Evolutionary conservation across 1,140 invertebrate species (phyloP).

Genomic region (Lasaia peninsularis): DNA sequence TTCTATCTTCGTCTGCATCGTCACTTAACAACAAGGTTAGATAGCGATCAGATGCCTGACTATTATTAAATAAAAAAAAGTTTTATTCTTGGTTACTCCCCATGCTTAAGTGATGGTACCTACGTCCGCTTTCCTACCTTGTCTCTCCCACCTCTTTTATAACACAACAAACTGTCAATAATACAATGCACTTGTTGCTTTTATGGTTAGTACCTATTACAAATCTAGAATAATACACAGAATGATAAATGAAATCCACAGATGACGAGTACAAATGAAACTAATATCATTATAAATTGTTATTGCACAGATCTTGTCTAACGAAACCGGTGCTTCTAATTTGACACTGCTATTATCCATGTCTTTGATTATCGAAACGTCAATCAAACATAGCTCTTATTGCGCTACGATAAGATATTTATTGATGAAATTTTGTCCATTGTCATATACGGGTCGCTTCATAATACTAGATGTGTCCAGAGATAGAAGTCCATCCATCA

Average conservation of each 20-base stretch:
- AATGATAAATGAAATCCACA: slow-evolving; percentile 9
- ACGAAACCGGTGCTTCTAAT: slow-evolving; percentile 43
- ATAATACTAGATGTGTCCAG: slow-evolving; percentile 58
- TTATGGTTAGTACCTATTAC: not conserved
- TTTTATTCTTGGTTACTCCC: too few relatives aligned
- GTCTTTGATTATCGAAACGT: slow-evolving; percentile 8
- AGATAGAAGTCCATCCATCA: slow-evolving; percentile 73
- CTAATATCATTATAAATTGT: slow-evolving; percentile 34
- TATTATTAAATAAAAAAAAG: too few relatives aligned
- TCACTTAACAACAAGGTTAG: too few relatives aligned
- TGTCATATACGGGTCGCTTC: slow-evolving; percentile 55
- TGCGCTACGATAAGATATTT: slow-evolving; percentile 16
- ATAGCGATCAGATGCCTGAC: too few relatives aligned
- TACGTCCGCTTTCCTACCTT: too few relatives aligned
- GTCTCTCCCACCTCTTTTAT: too few relatives aligned
- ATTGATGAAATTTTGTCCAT: slow-evolving; percentile 20
- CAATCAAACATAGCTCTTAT: slow-evolving; percentile 31
- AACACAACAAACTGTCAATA: not conserved
- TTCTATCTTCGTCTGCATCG: too few relatives aligned
- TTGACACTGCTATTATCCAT: slow-evolving; percentile 48
- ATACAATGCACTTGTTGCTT: not conserved
- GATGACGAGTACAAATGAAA: not conserved
- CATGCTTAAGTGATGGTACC: too few relatives aligned
- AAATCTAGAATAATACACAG: not conserved
- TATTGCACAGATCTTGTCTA: slow-evolving; percentile 39